These are phyloP conservation scores for Mechanitis messenoides DNA, from an alignment of 2,888 invertebrate species.

Conservation along the genomic window DNA sequence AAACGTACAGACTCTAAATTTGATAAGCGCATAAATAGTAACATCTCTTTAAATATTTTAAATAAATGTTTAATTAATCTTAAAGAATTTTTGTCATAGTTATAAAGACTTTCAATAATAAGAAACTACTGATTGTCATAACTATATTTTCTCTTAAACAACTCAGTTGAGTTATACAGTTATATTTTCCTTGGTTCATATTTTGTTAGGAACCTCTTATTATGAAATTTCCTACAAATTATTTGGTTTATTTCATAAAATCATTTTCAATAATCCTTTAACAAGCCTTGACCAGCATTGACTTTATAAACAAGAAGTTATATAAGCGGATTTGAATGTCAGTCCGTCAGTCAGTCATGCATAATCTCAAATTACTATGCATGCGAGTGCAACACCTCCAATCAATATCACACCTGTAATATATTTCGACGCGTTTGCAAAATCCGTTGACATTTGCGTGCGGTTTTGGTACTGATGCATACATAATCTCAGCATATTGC, in stretches of 20 bases:
- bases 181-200: no score
- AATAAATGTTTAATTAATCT: no score
- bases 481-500: neutral
- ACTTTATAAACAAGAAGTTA: constrained; percentile 18
- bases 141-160: no score
- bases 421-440: constrained; percentile 13
- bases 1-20: no score
- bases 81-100: no score
- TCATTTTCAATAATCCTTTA: constrained; percentile 9
- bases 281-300: constrained; percentile 7
- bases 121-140: no score
- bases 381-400: constrained; percentile 22
- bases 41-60: no score
- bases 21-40: no score
- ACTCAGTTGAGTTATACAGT: no score
- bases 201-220: no score
- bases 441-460: constrained; percentile 9
- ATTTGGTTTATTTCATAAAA: neutral
- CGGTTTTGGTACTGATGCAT: constrained; percentile 5
- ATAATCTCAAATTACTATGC: constrained; percentile 25
- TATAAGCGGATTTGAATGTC: constrained; percentile 23
- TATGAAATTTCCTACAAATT: no score
- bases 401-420: constrained; percentile 19
- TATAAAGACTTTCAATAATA: no score
- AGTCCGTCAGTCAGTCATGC: constrained; percentile 20